Percentiles rank a stretch among this genome's conserved stretches.
These are phyloP conservation scores for Magallana nippona DNA, from an alignment of 2,888 invertebrate species.

Conservation along the genomic window DNA sequence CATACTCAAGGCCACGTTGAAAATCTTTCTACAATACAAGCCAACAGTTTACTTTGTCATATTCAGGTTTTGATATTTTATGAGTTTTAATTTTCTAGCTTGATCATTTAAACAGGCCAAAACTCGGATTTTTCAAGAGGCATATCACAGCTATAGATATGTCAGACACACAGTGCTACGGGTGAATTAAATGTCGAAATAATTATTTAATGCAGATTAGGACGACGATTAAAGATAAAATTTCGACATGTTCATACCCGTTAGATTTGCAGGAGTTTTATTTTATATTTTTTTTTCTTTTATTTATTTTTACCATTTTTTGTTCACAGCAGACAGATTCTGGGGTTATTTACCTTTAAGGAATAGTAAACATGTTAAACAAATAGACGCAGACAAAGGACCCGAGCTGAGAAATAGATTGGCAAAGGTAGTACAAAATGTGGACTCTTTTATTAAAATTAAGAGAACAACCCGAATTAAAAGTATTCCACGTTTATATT, in stretches of 20 bases:
- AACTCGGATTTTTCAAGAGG: background rate
- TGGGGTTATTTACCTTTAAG: background rate
- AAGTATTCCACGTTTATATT: no score
- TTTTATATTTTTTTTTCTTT: no score
- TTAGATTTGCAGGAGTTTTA: background rate
- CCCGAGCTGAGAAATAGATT: no score
- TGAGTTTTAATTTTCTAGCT: constrained; percentile 24
- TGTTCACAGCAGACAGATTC: background rate
- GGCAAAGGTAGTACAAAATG: no score
- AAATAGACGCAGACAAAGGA: background rate
- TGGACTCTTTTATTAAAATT: no score
- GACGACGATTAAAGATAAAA: constrained; percentile 19
- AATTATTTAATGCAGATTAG: constrained; percentile 33
- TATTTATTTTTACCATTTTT: background rate
- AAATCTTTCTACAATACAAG: no score
- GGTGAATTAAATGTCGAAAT: constrained; percentile 33
- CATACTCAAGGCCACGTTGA: no score
- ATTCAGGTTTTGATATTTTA: background rate
- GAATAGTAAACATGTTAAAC: constrained; percentile 24
- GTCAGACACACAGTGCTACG: background rate
- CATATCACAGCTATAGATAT: background rate
- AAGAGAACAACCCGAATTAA: no score
- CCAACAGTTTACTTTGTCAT: no score
- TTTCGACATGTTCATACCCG: constrained; percentile 4
- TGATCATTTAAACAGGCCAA: background rate